phyloP scores from a whole-genome alignment of 2,888 invertebrate species.

The Xiphydria camelus region DNA sequence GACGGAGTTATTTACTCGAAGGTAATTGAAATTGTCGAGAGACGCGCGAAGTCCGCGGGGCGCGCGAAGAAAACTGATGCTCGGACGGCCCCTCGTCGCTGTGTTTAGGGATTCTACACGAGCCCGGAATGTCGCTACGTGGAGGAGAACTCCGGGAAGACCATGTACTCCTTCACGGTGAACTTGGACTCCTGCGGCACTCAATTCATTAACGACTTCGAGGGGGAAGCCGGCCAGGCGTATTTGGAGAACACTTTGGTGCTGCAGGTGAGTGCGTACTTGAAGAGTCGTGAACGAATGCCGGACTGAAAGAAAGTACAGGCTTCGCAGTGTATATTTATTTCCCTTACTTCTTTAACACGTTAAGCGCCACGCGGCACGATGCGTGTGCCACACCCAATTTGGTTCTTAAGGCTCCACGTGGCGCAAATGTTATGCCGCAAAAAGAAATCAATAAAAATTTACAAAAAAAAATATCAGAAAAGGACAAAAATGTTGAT shows the following conservation, averaged over 20 bases:
- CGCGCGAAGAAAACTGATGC: not conserved
- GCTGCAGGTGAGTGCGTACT: constrained; percentile 53
- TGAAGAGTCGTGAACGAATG: not conserved
- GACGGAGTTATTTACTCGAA: constrained; percentile 82
- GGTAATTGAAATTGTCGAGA: constrained; percentile 42
- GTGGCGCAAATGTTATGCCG: too few relatives aligned
- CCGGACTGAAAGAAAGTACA: too few relatives aligned
- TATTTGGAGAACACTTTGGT: constrained; percentile 80
- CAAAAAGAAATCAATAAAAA: too few relatives aligned
- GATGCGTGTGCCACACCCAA: too few relatives aligned
- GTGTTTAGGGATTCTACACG: constrained; percentile 65
- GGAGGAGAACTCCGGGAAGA: constrained; percentile 69
- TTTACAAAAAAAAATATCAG: too few relatives aligned
- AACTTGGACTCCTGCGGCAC: constrained; percentile 77
- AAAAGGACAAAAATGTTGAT: too few relatives aligned
- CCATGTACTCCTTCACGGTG: constrained; percentile 74
- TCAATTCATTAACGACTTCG: constrained; percentile 76
- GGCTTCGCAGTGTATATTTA: too few relatives aligned
- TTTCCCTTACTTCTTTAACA: too few relatives aligned
- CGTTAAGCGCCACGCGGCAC: too few relatives aligned
- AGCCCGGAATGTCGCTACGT: constrained; percentile 75
- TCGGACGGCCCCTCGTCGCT: constrained; percentile 1
- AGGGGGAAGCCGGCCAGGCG: constrained; percentile 73
- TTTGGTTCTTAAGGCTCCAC: too few relatives aligned
- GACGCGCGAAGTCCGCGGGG: not conserved